phyloP scores from a whole-genome alignment of 2,888 invertebrate species.

The Isotomurus palustris region DNA sequence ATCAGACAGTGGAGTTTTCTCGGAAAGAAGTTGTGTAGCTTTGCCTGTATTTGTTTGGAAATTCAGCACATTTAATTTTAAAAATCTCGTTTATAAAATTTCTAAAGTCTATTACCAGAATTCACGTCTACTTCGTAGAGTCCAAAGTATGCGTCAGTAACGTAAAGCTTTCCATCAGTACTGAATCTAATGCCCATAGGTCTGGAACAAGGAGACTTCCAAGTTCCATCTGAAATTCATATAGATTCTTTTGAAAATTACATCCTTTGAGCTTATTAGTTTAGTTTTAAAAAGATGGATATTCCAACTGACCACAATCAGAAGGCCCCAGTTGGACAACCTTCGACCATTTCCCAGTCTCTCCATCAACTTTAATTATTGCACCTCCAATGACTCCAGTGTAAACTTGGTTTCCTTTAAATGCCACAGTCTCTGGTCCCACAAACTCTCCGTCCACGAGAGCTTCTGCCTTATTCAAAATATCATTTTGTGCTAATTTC shows the following conservation, averaged over 20 bases:
- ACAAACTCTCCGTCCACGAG: slow-evolving; percentile 62
- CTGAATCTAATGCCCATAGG: slow-evolving; percentile 82
- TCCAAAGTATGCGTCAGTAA: slow-evolving; percentile 82
- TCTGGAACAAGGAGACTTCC: slow-evolving; percentile 81
- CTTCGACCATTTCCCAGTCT: slow-evolving; percentile 66
- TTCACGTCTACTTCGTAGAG: slow-evolving; percentile 76
- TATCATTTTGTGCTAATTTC: slow-evolving; percentile 62
- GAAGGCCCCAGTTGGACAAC: slow-evolving; percentile 71
- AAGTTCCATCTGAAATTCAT: slow-evolving; percentile 59
- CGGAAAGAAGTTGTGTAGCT: slow-evolving; percentile 21
- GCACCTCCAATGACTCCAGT: slow-evolving; percentile 73
- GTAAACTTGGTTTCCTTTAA: slow-evolving; percentile 71
- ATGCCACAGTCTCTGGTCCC: slow-evolving; percentile 76
- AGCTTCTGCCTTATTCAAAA: slow-evolving; percentile 62
- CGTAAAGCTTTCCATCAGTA: slow-evolving; percentile 63
- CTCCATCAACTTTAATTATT: slow-evolving; percentile 67
- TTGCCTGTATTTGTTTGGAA: slow-evolving; percentile 10
- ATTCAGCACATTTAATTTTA: background rate
- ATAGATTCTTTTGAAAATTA: too few species aligned
- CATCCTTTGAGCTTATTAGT: too few species aligned
- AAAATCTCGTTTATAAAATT: background rate
- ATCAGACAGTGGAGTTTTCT: slow-evolving; percentile 60
- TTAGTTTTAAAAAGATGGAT: too few species aligned
- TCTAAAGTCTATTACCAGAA: slow-evolving; percentile 55
- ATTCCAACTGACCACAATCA: slow-evolving; percentile 67